Evolutionary conservation across 2,797 vertebrate species (phyloP), one percentile per base, ranked within the genome.

Genomic region (Petrocephalus sullivani): DNA sequence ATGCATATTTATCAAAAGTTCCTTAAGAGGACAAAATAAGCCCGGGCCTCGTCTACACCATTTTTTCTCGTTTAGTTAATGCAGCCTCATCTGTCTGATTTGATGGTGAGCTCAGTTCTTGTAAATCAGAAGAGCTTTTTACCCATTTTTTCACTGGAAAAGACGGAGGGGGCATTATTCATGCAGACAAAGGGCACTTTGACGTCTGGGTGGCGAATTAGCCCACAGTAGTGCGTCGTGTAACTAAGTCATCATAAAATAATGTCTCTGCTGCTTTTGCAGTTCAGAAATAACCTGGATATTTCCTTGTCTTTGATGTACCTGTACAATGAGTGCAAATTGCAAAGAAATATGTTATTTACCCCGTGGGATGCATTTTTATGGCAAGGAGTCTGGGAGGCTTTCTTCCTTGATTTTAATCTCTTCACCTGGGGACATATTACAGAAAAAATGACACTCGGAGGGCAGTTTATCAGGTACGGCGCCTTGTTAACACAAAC

Each of bases 1-100:
- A 49, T 83, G 81, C 81, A 83, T 83, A 83, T 83, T 83, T 83
- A 83, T 83, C 46, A 83, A 51, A 51, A 49, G 81, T 83, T 83
- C 81, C 81, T 53, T 83, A 53, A 85, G 54, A 85, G 49, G 53
- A 85, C 81, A 57, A 57, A 85, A 85, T 33, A 28, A 37, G 14
- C 21, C 23, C 7, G 6, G 28, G 84, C 23, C 33, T 57, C 33
- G 5, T 85, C 84, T 58, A 57, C 23, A 85, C 37, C 9, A 3
- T 21, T 49, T 49, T 49, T 49, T 53, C 46, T 51, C 46, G 41
- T 46, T 83, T 83, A 46, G 71, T 78, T 83, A 53, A 53, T 49
- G 81, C 21, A 23, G 81, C 81, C 21, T 83, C 49, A 53, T 53
- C 81, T 83, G 41, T 83, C 49, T 46, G n/a, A 83, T 83, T 53